Percentiles rank a stretch among this genome's conserved stretches.
Evolutionary conservation across 2,797 vertebrate species (phyloP).

Genomic region (Tolypeutes matacus): DNA sequence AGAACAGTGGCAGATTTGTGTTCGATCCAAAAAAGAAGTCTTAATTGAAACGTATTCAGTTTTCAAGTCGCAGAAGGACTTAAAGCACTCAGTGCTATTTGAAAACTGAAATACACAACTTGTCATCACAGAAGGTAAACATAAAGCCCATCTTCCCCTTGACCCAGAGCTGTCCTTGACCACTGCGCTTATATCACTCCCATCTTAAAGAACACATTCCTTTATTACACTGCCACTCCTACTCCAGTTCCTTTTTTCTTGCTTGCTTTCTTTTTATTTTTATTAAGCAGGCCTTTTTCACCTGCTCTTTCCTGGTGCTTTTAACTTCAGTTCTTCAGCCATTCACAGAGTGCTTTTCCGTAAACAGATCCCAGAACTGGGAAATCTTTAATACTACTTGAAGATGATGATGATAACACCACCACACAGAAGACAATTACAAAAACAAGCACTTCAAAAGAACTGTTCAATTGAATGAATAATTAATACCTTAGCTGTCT

Average conservation of each 20-base stretch:
- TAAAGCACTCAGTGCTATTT: constrained; percentile 5
- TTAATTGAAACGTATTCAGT: constrained; percentile 25
- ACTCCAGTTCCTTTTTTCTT: not conserved
- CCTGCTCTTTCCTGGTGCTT: constrained; percentile 39
- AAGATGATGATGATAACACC: not conserved
- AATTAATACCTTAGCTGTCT: not conserved
- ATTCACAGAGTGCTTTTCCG: not conserved
- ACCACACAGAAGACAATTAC: not conserved
- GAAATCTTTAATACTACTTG: not conserved
- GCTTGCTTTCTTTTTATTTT: not conserved
- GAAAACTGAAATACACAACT: constrained; percentile 13
- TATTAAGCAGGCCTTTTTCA: constrained; percentile 9
- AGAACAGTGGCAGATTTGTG: not conserved
- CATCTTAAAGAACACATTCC: constrained; percentile 21
- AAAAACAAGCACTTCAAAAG: not conserved
- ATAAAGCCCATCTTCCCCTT: not conserved
- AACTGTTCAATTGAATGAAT: not conserved
- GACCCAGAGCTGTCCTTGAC: not conserved
- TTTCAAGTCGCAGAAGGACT: constrained; percentile 37
- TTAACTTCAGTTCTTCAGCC: constrained; percentile 44
- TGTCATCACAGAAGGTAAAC: not conserved
- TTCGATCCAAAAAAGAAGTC: constrained; percentile 14
- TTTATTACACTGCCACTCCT: not conserved
- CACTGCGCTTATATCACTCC: not conserved
- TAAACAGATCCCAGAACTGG: not conserved